Conservation (phyloP, 2,113 vertebrate species). For the Malurus elegans region DNA sequence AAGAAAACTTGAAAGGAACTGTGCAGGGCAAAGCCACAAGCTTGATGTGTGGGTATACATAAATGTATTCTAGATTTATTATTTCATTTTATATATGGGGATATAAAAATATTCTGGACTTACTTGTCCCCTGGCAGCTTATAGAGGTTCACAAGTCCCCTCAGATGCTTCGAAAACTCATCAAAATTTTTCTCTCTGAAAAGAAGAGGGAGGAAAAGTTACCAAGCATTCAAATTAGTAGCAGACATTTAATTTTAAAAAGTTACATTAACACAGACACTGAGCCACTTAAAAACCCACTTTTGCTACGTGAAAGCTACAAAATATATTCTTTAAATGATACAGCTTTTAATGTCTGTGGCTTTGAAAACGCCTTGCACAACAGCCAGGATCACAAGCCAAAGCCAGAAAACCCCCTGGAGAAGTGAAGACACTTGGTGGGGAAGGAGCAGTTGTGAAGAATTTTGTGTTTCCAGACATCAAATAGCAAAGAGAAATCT, state of each 20-base stretch:
- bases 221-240: neutral
- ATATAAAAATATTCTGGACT: constrained; percentile 45
- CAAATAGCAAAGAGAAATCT: neutral
- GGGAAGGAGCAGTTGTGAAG: neutral
- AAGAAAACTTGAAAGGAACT: neutral
- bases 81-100: fast-evolving
- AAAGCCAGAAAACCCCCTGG: neutral
- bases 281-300: neutral
- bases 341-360: neutral
- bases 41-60: neutral
- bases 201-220: neutral
- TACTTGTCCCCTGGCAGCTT: constrained; percentile 97
- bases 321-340: neutral
- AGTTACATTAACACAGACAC: neutral
- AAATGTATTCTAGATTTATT: neutral
- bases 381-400: neutral
- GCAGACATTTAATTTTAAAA: neutral
- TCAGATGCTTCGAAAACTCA: constrained; percentile 97
- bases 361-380: neutral
- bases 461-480: neutral
- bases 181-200: constrained; percentile 96
- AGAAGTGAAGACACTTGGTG: neutral
- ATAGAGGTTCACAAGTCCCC: constrained; percentile 94
- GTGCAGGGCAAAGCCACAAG: neutral
- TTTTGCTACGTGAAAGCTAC: neutral